Evolutionary conservation across 2,113 vertebrate species (phyloP), one percentile per base, ranked within the genome.

Genomic region (Hypomesus transpacificus): DNA sequence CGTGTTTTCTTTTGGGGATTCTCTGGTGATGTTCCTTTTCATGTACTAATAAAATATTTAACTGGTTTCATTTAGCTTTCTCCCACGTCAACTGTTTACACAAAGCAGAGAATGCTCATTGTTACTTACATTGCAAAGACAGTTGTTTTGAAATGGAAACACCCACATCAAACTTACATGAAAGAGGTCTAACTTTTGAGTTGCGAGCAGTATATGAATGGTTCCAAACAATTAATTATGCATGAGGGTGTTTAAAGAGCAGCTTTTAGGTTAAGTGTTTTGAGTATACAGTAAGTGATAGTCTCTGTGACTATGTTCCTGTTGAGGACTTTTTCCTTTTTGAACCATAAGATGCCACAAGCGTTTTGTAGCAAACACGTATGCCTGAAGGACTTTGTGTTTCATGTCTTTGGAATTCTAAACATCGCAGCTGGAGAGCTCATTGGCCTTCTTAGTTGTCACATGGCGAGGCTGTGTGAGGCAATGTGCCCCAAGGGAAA

Each of bases 251-350:
- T 63, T 75, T 58, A 75, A 71, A 68, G 53, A 71, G 52, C 71
- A 21, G 64, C 70, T 83, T 83, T 80, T 69, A 80, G 70, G 64
- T 66, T 71, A 77, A 81, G 72, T 78, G 66, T 75, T 80, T 64
- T 1, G 24, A 65, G 75, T 69, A 59, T 24, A 18, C 65, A 26
- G 16, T 46, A 46, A 46, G 70, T 64, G 72, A 75, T 75, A 34
- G 59, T 74, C 53, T 62, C 58, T 69, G 73, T 69, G 24, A 70
- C 72, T 69, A 24, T 53, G 58, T 9, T 46, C 71, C 64, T 74
- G 71, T 74, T 74, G 68, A 64, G 39, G 62, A 71, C 62, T 46
- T 71, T 60, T 57, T 50, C 16, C 31, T 46, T 70, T 63, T 53
- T 26, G 26, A 75, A 51, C 61, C 39, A 28, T 9, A 7, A 69